Base-by-base conservation (phyloP, 2,113 vertebrate species). In the Boleophthalmus pectinirostris region DNA sequence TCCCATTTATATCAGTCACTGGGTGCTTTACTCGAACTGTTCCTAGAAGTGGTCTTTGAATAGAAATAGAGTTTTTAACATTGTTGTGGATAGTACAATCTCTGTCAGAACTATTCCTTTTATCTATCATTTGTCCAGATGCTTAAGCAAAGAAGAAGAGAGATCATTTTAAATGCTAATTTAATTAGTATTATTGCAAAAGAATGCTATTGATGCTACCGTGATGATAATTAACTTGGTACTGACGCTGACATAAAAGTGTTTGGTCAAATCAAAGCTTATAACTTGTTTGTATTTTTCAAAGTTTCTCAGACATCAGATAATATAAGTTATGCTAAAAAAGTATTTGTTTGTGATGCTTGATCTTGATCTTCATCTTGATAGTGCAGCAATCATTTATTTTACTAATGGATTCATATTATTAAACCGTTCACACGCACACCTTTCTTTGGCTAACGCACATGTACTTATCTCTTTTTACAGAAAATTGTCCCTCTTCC, bases 401-500 rank as follows among this genome's bases (percentile, higher is more conserved):
- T 20, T 53, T 53, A 18, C 5, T 53, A 8, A 53, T 53, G 54
- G 18, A 13, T 56, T 68, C 15, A 49, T 20, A 2, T 68, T 53
- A 68, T 64, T 61, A 65, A 68, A 58, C 47, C 69, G 46, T 51
- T 5, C 24, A 61, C 11, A 21, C 11, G 20, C 24, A 18, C 58
- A 18, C 58, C 10, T 18, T 51, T 63, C 24, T 16, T 2, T 29
- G 24, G 24, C 24, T 29, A n/a, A 33, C 5, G 3, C 5, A 2
- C 8, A 65, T 43, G 0, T 25, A 45, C 20, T 35, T 79, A 63
- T 86, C 16, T 85, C 43, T 92, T 91, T 49, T 92, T 91, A 3
- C 87, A 94, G 93, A 88, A 88, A 89, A 88, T 82, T 82, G 88
- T 82, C 69, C 76, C 74, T 72, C 78, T 84, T 81, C 46, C 60